Base-by-base conservation (phyloP, 2,797 vertebrate genomes). In the Loris lydekkerianus region DNA sequence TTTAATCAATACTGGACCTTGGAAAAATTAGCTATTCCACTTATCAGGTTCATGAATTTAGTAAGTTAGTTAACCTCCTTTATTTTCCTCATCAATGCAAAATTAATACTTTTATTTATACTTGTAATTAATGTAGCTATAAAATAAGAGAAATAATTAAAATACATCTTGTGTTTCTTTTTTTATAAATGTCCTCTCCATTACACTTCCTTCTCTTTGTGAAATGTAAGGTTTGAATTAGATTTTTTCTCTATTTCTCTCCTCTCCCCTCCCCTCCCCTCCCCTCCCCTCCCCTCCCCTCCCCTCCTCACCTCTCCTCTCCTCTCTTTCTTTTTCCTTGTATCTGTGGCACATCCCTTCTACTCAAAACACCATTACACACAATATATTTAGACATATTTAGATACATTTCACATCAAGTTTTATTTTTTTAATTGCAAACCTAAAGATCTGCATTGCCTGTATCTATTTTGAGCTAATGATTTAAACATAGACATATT, bases 71-170 rank as follows among this genome's bases (percentile, higher is more conserved):
- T 69, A 43, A 46, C 10, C 9, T 60, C 29, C n/a, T 97, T 93
- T 76, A 60, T 94, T 93, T 91, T 96, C 13, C n/a, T 88, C 3
- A 72, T 75, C 2, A 70, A 37, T 93, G 31, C 17, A 91, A 93
- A 93, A 69, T 70, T 14, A 31, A 72, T 87, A 85, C 72, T 86
- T 0, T 21, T 86, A 83, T 49, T 94, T 85, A 84, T 23, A 49
- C 37, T 81, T 29, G 69, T 5, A 10, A 72, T 72, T 93, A 86
- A 46, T 29, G 8, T 77, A 84, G 63, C 6, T 31, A 31, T n/a
- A 37, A 88, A 83, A 37, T n/a, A 87, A 90, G 5, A 76, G 11
- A 89, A 73, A 37, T 43, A 87, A 56, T 76, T 78, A 21, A 75
- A 96, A 86, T 60, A 53, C 29, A 9, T 89, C 1, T 61, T 23